These are phyloP conservation scores for Atrina japonica DNA, from an alignment of 2,888 invertebrate species.

Conservation along the genomic window DNA sequence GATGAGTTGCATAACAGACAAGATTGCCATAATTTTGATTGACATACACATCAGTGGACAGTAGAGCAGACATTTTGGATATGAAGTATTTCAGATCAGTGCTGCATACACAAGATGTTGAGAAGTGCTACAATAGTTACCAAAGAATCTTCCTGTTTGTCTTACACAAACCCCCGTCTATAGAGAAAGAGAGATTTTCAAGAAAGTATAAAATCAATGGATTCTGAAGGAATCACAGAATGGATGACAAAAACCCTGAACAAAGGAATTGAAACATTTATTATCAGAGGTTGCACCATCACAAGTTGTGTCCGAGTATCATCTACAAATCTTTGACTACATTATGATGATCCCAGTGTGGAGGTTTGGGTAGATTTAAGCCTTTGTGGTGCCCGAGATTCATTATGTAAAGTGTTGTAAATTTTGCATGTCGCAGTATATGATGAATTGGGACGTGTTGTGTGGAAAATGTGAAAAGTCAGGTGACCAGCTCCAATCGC, in stretches of 20 bases:
- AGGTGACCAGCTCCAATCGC: conserved; percentile 1
- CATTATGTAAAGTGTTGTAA: conserved; percentile 16
- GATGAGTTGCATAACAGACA: not conserved
- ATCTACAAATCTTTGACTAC: not conserved
- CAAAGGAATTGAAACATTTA: conserved; percentile 1
- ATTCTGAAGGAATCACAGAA: conserved; percentile 1
- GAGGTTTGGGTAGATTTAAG: conserved; percentile 17
- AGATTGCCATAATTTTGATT: conserved; percentile 12
- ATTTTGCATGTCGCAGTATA: conserved; percentile 14
- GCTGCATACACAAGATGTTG: not conserved
- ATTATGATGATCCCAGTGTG: not conserved
- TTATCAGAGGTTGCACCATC: conserved; percentile 19
- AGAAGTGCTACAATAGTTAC: conserved; percentile 4
- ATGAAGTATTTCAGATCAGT: not conserved
- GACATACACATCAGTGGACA: conserved; percentile 8
- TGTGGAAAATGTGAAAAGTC: conserved; percentile 13
- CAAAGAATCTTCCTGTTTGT: conserved; percentile 1
- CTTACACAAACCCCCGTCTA: conserved; percentile 12
- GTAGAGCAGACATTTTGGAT: not conserved
- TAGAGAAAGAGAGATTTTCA: conserved; percentile 13
- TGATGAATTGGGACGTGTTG: not conserved
- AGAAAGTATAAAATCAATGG: conserved; percentile 18
- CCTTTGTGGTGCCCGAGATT: conserved; percentile 18
- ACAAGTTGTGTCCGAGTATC: conserved; percentile 26
- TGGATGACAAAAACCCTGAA: conserved; percentile 13